Conservation (phyloP, 2,113 vertebrate species). For the Uria aalge region DNA sequence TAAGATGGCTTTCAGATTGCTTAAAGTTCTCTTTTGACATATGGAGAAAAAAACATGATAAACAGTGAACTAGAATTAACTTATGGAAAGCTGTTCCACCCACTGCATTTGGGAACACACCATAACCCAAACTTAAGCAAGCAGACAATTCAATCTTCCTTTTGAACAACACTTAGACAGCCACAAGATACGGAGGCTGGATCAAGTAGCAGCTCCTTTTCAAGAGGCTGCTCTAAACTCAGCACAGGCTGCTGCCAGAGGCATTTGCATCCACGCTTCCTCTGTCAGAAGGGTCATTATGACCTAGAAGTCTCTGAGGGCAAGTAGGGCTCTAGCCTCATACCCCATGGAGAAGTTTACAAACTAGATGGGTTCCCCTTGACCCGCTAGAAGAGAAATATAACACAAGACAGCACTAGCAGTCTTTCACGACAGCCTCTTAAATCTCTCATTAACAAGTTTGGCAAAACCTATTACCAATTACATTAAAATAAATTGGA, state of each 20-base stretch:
- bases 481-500: slow-evolving; percentile 1
- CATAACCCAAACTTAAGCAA: background rate
- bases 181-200: background rate
- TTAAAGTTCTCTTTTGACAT: slow-evolving; percentile 15
- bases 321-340: background rate
- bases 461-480: slow-evolving; percentile 20
- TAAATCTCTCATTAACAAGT: background rate
- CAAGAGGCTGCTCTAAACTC: background rate
- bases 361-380: background rate
- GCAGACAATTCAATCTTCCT: background rate
- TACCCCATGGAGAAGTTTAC: background rate
- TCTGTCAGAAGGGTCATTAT: background rate
- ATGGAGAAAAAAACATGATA: background rate
- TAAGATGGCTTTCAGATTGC: background rate
- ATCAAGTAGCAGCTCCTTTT: background rate
- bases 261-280: background rate
- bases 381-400: background rate
- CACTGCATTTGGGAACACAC: slow-evolving; percentile 24
- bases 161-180: background rate
- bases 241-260: background rate
- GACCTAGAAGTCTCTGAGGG: background rate
- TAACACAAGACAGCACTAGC: background rate
- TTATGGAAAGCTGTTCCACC: background rate
- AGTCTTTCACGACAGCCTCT: background rate
- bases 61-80: slow-evolving; percentile 38